These are phyloP conservation scores for Catostylus mosaicus DNA, from an alignment of 30 jellyfish, hydroid and myxozoan species.

Conservation along the genomic window DNA sequence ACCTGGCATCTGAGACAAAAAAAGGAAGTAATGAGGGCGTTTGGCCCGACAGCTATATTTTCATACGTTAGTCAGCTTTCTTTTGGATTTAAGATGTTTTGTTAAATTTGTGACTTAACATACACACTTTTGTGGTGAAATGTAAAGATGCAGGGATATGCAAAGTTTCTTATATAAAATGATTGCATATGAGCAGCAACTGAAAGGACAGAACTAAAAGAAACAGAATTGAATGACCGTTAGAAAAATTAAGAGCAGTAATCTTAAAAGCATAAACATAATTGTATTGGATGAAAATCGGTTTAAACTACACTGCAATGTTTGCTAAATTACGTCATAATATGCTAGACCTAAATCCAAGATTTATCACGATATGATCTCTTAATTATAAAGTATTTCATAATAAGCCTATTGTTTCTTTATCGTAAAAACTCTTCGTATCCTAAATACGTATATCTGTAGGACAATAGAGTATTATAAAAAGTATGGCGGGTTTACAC, in stretches of 20 bases:
- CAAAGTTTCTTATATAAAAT: too few species aligned
- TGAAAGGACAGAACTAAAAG: not conserved
- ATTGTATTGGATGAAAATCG: too few species aligned
- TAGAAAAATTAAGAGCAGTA: not conserved
- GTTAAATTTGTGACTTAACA: too few species aligned
- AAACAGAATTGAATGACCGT: not conserved
- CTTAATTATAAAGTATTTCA: not conserved
- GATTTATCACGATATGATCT: not conserved
- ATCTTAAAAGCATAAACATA: not conserved
- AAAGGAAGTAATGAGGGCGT: too few species aligned
- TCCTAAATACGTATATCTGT: not conserved
- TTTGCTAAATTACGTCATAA: not conserved
- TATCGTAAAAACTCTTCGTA: not conserved
- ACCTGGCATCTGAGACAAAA: too few species aligned
- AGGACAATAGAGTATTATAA: not conserved
- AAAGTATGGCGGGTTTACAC: not conserved
- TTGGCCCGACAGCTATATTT: too few species aligned
- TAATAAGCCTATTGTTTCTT: not conserved
- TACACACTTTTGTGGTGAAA: too few species aligned
- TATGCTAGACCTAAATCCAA: not conserved
- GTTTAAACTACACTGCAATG: not conserved
- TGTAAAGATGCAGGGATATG: too few species aligned
- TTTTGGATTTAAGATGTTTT: too few species aligned
- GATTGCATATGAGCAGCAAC: too few species aligned
- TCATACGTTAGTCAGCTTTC: too few species aligned